A percentile compares a stretch with the other conserved stretches of the same genome.
These are phyloP conservation scores for Struthio camelus DNA, from an alignment of 2,113 vertebrate species.

Conservation along the genomic window DNA sequence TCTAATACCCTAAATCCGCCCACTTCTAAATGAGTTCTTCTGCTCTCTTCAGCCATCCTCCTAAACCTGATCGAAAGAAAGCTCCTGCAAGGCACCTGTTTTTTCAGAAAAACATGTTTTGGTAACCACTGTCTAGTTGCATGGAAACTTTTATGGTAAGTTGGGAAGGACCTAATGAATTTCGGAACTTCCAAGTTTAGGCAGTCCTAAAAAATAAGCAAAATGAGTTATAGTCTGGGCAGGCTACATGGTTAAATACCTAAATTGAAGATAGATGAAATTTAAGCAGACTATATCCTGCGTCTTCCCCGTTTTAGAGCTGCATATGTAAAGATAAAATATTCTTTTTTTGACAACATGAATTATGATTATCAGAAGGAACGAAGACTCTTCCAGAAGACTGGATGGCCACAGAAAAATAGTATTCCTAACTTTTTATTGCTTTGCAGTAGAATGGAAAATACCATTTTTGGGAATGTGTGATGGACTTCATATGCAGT, in stretches of 20 bases:
- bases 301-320: background rate
- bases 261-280: background rate
- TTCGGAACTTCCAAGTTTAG: background rate
- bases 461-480: background rate
- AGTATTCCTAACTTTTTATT: background rate
- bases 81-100: background rate
- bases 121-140: background rate
- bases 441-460: background rate
- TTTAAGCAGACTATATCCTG: background rate
- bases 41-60: background rate
- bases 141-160: background rate
- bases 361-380: background rate
- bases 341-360: background rate
- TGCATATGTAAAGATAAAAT: background rate
- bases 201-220: background rate
- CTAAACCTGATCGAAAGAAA: background rate
- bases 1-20: background rate
- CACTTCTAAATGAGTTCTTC: fast-evolving
- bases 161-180: background rate
- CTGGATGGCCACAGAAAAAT: background rate
- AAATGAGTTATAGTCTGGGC: background rate
- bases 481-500: background rate
- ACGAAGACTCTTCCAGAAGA: background rate
- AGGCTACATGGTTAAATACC: background rate
- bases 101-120: background rate